Conservation (phyloP, 2,113 vertebrate genomes). For the Bostrychus sinensis region DNA sequence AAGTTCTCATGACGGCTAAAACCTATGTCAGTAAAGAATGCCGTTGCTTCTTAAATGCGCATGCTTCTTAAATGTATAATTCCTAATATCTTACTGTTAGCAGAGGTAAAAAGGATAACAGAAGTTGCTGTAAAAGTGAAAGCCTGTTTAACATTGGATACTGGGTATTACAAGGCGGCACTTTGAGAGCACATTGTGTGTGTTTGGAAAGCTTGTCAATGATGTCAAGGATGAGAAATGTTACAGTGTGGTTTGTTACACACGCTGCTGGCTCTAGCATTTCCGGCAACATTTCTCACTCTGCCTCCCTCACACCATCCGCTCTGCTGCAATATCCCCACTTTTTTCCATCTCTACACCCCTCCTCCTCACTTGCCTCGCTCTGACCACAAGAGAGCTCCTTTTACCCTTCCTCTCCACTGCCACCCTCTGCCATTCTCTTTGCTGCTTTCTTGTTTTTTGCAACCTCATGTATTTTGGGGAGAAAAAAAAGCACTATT, state of each 20-base stretch:
- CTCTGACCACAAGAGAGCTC: conserved; percentile 46
- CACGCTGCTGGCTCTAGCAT: conserved; percentile 72
- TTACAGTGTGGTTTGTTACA: conserved; percentile 71
- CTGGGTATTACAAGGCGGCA: conserved; percentile 52
- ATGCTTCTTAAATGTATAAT: conserved; percentile 41
- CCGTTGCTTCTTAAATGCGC: too few species aligned
- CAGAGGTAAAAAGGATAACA: conserved; percentile 41
- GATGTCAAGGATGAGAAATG: conserved; percentile 77
- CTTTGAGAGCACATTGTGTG: conserved; percentile 57
- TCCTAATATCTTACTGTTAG: conserved; percentile 50
- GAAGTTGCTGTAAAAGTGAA: conserved; percentile 32
- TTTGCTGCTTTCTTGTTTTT: conserved; percentile 57
- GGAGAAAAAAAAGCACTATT: conserved; percentile 21
- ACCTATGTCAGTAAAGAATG: conserved; percentile 54
- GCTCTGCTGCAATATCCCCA: conserved; percentile 71
- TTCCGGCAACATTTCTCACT: conserved; percentile 76
- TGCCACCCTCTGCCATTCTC: conserved; percentile 7
- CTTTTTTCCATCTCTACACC: conserved; percentile 62
- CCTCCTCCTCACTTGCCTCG: conserved; percentile 18
- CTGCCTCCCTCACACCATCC: conserved; percentile 71
- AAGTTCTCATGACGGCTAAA: conserved; percentile 44
- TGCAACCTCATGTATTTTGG: conserved; percentile 64
- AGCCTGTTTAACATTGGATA: conserved; percentile 44
- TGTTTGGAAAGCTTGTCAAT: conserved; percentile 69
- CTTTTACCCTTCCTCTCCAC: conserved; percentile 46